A percentile compares a stretch with the other conserved stretches of the same genome.
Conservation (phyloP, 2,797 vertebrate genomes). For the Tragelaphus oryx region DNA sequence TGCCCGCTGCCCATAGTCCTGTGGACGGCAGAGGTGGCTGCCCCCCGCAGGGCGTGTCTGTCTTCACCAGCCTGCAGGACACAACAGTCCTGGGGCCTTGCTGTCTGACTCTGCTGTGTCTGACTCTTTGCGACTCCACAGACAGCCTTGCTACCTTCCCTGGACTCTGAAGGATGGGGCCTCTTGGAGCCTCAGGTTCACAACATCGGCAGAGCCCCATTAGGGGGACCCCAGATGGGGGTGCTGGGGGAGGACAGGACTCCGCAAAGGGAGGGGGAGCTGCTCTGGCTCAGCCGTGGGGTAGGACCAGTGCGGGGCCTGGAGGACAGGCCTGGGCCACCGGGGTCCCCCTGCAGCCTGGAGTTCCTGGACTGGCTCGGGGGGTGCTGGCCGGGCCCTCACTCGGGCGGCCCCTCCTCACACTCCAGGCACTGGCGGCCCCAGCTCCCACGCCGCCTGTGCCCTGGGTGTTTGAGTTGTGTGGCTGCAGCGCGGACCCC, state of each 20-base stretch:
- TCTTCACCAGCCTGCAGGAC: not conserved
- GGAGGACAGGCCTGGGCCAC: not conserved
- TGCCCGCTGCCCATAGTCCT: not conserved
- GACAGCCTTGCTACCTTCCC: not conserved
- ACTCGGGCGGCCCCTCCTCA: not conserved
- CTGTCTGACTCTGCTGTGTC: not conserved
- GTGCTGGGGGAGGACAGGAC: not conserved
- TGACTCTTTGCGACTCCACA: not conserved
- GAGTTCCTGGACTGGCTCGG: accelerated
- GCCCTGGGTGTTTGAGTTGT: accelerated
- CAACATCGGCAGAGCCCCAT: not conserved
- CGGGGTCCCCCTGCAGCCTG: accelerated
- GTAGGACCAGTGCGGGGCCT: not conserved
- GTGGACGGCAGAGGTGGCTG: not conserved
- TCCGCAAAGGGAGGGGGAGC: too few species aligned
- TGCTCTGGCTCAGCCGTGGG: accelerated
- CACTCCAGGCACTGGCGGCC: too few species aligned
- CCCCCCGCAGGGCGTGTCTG: accelerated
- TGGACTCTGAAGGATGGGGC: not conserved
- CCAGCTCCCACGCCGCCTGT: accelerated
- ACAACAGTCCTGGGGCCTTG: not conserved
- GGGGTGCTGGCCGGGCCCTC: not conserved
- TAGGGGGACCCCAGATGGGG: not conserved
- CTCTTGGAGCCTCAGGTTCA: too few species aligned
- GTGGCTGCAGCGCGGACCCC: not conserved